Percentiles rank a stretch among this genome's conserved stretches.
Conservation (phyloP, 2,113 vertebrate species). For the Poeciliopsis turrubarensis region DNA sequence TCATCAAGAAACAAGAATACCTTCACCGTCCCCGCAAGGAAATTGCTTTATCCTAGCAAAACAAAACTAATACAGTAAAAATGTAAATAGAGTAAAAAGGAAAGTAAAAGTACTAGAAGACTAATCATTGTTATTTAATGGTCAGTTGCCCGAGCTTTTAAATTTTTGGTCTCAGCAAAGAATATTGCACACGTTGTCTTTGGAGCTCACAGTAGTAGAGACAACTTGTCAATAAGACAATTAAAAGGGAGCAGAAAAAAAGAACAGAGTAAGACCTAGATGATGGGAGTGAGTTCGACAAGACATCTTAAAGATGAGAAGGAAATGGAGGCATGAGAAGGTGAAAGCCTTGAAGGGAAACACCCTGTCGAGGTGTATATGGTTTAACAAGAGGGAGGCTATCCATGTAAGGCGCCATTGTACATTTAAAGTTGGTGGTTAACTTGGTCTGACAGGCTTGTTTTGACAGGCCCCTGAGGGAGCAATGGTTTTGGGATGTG, state of each 20-base stretch:
- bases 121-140: slow-evolving; percentile 30
- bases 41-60: too few species aligned
- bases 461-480: slow-evolving; percentile 69
- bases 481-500: slow-evolving; percentile 71
- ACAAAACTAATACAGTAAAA: neutral
- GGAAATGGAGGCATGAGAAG: slow-evolving; percentile 14
- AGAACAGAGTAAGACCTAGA: neutral
- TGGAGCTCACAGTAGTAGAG: slow-evolving; percentile 12
- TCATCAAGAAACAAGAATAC: too few species aligned
- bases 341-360: slow-evolving; percentile 32
- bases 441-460: slow-evolving; percentile 65
- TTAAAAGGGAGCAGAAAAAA: neutral
- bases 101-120: neutral
- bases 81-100: too few species aligned
- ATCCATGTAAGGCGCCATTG: slow-evolving; percentile 67
- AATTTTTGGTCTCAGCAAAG: slow-evolving; percentile 15
- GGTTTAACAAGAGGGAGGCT: slow-evolving; percentile 31
- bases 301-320: neutral
- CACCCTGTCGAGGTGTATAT: slow-evolving; percentile 33
- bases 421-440: slow-evolving; percentile 44
- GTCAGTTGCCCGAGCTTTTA: slow-evolving; percentile 28
- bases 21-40: too few species aligned
- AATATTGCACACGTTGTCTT: slow-evolving; percentile 49
- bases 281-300: slow-evolving; percentile 19
- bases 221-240: slow-evolving; percentile 42